phyloP scores from a whole-genome alignment of 2,113 vertebrate species.

The Lasiurus cinereus region DNA sequence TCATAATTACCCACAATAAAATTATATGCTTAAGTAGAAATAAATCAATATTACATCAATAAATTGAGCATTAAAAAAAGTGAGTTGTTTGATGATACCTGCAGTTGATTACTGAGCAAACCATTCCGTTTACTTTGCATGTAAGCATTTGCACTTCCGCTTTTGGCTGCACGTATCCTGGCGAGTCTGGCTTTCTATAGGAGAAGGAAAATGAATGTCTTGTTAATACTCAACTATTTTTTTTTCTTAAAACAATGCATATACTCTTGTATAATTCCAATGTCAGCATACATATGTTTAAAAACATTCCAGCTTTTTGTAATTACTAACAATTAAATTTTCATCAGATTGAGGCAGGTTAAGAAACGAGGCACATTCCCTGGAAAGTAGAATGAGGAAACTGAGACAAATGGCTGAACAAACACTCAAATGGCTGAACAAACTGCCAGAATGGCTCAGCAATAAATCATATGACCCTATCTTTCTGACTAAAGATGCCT shows the following conservation, averaged over 20 bases:
- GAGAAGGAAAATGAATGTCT: conserved; percentile 77
- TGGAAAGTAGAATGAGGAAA: background rate
- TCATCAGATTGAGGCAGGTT: background rate
- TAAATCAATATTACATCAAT: background rate
- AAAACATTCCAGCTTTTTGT: background rate
- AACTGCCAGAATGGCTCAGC: background rate
- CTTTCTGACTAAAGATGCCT: background rate
- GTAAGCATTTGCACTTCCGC: conserved; percentile 96
- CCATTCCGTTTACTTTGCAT: conserved; percentile 99
- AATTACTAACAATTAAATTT: background rate
- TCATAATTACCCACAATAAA: conserved; percentile 73
- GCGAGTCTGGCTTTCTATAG: conserved; percentile 97
- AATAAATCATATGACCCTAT: background rate
- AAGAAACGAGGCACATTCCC: background rate
- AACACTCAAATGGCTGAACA: background rate
- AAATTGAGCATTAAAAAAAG: background rate
- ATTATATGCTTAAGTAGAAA: background rate
- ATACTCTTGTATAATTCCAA: conserved; percentile 54
- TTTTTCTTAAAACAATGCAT: conserved; percentile 66
- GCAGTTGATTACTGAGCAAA: conserved; percentile 93
- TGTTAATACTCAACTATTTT: conserved; percentile 29
- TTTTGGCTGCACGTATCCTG: conserved; percentile 97
- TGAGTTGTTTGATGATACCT: conserved; percentile 88
- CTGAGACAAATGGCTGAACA: background rate
- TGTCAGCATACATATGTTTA: background rate